phyloP scores from a whole-genome alignment of 23 tunicate species.

The Corella eumyota region DNA sequence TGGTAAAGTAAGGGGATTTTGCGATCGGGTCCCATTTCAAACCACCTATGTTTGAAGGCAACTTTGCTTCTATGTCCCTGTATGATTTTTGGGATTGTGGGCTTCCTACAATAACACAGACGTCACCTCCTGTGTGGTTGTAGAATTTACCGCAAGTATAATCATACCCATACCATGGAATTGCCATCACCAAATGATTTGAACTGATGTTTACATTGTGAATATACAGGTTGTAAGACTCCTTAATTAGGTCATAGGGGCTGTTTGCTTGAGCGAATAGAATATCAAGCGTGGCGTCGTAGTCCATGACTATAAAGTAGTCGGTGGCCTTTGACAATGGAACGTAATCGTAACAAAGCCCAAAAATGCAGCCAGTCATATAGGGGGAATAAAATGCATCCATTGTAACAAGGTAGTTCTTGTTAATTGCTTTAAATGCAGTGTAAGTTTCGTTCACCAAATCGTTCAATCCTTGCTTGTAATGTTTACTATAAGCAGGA shows the following conservation, averaged over 20 bases:
- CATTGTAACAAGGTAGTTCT: conserved; percentile 30
- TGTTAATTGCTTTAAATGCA: conserved; percentile 25
- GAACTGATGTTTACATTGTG: conserved; percentile 26
- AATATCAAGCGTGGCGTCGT: conserved; percentile 59
- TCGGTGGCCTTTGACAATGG: conserved; percentile 36
- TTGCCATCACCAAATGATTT: conserved; percentile 47
- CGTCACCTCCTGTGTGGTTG: conserved; percentile 24
- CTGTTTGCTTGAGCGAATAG: conserved; percentile 60
- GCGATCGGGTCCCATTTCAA: conserved; percentile 32
- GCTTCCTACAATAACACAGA: conserved; percentile 37
- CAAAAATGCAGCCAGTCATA: conserved; percentile 19
- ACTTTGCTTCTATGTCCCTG: conserved; percentile 12
- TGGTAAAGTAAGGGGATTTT: conserved; percentile 38
- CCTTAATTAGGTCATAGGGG: conserved; percentile 25
- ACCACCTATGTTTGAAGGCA: conserved; percentile 8
- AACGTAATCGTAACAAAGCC: conserved; percentile 50
- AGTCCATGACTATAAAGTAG: conserved; percentile 63
- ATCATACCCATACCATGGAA: conserved; percentile 86
- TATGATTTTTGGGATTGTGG: conserved; percentile 14
- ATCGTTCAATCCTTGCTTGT: conserved; percentile 15
- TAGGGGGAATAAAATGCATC: conserved; percentile 53
- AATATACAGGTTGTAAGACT: conserved; percentile 41
- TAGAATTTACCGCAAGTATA: conserved; percentile 39
- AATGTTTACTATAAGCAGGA: conserved; percentile 24
- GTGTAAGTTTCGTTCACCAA: conserved; percentile 24